Conservation (phyloP, 1,140 invertebrate genomes). For the Oscheius sp. region DNA sequence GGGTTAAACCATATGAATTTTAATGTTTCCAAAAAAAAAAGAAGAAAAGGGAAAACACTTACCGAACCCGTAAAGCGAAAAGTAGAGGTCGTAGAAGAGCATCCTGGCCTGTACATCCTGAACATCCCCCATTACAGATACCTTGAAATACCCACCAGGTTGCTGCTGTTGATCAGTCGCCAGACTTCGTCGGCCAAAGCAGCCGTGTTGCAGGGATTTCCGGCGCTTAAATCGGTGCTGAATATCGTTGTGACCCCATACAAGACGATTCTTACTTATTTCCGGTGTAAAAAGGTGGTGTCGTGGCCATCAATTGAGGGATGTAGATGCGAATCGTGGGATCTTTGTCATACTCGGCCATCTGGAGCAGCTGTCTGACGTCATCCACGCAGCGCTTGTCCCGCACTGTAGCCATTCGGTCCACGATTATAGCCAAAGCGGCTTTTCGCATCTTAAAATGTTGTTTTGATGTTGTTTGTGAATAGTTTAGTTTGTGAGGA, state of each 20-base stretch:
- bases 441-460: conserved; percentile 32
- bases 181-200: conserved; percentile 19
- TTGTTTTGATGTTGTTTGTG: no score
- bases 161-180: background rate
- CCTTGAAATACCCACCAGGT: conserved; percentile 3
- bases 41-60: background rate
- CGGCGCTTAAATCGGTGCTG: conserved; percentile 8
- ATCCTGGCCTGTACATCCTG: conserved; percentile 5
- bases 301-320: conserved; percentile 11
- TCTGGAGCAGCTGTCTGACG: background rate
- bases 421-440: conserved; percentile 21
- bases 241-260: background rate
- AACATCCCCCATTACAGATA: background rate
- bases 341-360: conserved; percentile 1
- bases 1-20: background rate
- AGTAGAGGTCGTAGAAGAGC: conserved; percentile 23
- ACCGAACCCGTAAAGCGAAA: conserved; percentile 25
- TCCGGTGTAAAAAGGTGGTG: conserved; percentile 11
- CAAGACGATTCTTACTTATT: conserved; percentile 17
- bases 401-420: conserved; percentile 8
- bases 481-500: no score
- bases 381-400: conserved; percentile 6
- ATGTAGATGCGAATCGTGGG: conserved; percentile 18
- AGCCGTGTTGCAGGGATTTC: conserved; percentile 9
- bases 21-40: background rate